Percentiles rank a stretch among this genome's conserved stretches.
Evolutionary conservation across 2,888 invertebrate genomes (phyloP).

Genomic region (Bellardia bayeri): DNA sequence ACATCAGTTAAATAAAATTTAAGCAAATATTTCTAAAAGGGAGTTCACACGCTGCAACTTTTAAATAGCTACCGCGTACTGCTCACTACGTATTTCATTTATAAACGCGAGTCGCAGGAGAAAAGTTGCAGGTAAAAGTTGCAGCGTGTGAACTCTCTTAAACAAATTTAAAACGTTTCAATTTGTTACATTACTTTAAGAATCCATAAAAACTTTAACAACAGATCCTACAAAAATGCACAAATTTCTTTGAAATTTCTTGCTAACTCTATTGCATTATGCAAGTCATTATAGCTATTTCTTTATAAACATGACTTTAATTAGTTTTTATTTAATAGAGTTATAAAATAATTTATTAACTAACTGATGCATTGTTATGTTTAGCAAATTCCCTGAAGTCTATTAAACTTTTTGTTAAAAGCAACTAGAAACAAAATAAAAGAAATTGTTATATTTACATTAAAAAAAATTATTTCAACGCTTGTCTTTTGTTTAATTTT

Average conservation of each 20-base stretch:
- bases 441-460: background rate
- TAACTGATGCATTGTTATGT: background rate
- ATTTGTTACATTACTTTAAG: background rate
- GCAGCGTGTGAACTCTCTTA: too few species aligned
- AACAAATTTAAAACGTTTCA: background rate
- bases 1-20: too few species aligned
- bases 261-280: background rate
- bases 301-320: background rate
- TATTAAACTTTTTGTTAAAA: conserved; percentile 2
- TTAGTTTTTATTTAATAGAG: background rate
- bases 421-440: background rate
- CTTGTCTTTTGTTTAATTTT: background rate
- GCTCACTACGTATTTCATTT: too few species aligned
- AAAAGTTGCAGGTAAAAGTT: too few species aligned
- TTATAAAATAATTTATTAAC: conserved; percentile 32
- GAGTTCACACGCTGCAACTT: too few species aligned
- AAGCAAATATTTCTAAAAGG: too few species aligned
- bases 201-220: background rate
- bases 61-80: too few species aligned
- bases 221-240: background rate
- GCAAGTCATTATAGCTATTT: background rate
- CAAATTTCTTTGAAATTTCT: background rate
- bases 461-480: background rate
- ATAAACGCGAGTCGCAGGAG: too few species aligned
- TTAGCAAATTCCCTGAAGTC: background rate